These are phyloP conservation scores for Scaptomyza graminum DNA, from an alignment of 1,140 invertebrate species.

Conservation along the genomic window DNA sequence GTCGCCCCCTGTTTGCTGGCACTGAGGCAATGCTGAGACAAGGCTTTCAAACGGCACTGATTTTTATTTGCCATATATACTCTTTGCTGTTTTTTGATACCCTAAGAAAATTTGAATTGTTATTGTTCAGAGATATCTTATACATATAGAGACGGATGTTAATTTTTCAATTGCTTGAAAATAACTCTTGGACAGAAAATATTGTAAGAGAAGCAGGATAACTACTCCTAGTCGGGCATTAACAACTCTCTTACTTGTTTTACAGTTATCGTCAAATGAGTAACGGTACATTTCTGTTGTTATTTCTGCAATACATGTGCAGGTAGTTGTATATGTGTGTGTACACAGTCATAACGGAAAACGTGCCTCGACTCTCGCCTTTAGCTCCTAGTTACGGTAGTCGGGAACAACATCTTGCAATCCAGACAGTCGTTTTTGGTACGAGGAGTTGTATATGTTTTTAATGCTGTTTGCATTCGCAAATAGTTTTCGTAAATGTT, in stretches of 20 bases:
- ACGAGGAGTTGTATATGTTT: conserved; percentile 60
- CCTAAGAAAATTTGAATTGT: background rate
- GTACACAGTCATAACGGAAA: conserved; percentile 16
- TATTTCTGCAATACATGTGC: conserved; percentile 19
- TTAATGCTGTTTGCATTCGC: conserved; percentile 59
- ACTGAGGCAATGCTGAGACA: background rate
- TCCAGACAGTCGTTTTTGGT: conserved; percentile 18
- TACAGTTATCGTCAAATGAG: conserved; percentile 14
- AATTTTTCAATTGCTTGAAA: too few relatives aligned
- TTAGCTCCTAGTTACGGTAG: conserved; percentile 12
- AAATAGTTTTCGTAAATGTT: conserved; percentile 74
- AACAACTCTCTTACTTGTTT: conserved; percentile 1
- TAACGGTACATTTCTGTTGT: background rate
- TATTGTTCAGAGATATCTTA: too few relatives aligned
- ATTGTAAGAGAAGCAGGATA: background rate
- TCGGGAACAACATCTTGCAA: conserved; percentile 54
- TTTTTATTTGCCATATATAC: conserved; percentile 76
- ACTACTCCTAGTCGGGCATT: background rate
- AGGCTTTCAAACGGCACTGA: conserved; percentile 45
- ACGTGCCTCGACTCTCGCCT: conserved; percentile 23
- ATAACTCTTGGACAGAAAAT: too few relatives aligned
- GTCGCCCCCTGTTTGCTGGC: background rate
- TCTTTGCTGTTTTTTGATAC: conserved; percentile 35
- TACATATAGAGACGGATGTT: too few relatives aligned
- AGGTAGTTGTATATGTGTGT: background rate